Conservation (phyloP, 2,797 vertebrate species). For the Nannoperca obscura region DNA sequence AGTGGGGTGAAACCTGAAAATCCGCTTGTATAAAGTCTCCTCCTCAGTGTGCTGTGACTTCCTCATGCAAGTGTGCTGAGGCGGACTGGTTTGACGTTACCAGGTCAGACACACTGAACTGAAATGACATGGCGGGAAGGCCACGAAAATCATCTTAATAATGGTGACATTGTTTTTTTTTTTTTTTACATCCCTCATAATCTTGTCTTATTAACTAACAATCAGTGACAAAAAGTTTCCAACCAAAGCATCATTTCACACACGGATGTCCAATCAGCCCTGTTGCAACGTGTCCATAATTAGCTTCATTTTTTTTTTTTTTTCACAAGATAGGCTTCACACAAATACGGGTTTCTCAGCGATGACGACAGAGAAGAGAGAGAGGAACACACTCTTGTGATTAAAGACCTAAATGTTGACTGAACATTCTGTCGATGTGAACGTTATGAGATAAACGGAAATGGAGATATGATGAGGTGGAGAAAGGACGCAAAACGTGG, state of each 20-base stretch:
- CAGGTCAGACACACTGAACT: not conserved
- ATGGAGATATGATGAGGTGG: not conserved
- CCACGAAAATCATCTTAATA: constrained; percentile 31
- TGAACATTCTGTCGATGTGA: not conserved
- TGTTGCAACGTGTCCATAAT: constrained; percentile 43
- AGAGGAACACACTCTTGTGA: not conserved
- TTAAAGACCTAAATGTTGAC: not conserved
- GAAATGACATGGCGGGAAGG: constrained; percentile 50
- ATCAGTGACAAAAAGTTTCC: constrained; percentile 35
- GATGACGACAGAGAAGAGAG: not conserved
- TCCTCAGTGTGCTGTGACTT: not conserved
- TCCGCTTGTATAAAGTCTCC: not conserved
- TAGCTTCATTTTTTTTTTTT: not conserved
- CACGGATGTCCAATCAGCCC: constrained; percentile 8
- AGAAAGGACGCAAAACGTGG: constrained; percentile 28
- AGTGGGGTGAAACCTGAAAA: not conserved
- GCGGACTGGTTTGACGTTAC: constrained; percentile 1
- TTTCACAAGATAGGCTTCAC: not conserved
- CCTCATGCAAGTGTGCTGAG: not conserved
- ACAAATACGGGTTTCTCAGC: not conserved
- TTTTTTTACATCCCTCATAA: constrained; percentile 12
- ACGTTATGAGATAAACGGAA: not conserved
- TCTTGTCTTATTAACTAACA: constrained; percentile 40
- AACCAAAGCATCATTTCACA: constrained; percentile 19
- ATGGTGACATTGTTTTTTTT: constrained; percentile 40